Conservation (phyloP, 2,113 vertebrate species). For the Calyptomena viridis region DNA sequence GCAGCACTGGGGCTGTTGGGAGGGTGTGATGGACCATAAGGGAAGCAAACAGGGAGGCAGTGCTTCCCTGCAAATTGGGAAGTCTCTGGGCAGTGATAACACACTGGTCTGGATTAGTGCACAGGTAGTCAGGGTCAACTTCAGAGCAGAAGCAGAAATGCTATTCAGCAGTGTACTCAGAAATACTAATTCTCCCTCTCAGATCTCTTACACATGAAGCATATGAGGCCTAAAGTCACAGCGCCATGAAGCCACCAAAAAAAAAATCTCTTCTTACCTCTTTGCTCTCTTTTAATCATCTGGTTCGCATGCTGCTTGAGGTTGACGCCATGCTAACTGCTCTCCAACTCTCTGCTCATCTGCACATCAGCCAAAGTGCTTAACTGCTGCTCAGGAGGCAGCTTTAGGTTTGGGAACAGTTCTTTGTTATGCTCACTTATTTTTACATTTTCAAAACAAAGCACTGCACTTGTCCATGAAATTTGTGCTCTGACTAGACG, state of each 20-base stretch:
- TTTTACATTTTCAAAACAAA: background rate
- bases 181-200: background rate
- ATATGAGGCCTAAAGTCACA: background rate
- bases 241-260: background rate
- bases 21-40: background rate
- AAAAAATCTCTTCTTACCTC: background rate
- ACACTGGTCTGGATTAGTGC: background rate
- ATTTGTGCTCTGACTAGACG: background rate
- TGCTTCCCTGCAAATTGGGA: background rate
- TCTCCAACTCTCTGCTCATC: background rate
- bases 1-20: background rate
- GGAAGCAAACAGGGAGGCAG: background rate
- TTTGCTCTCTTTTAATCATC: background rate
- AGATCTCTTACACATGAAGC: background rate
- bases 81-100: fast-evolving
- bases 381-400: background rate
- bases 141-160: background rate
- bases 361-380: background rate
- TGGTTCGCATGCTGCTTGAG: fast-evolving
- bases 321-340: background rate
- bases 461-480: background rate
- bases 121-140: background rate
- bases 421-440: background rate
- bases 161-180: background rate
- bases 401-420: background rate